Conservation (phyloP, 2,888 invertebrate genomes). For the Volucella inanis region DNA sequence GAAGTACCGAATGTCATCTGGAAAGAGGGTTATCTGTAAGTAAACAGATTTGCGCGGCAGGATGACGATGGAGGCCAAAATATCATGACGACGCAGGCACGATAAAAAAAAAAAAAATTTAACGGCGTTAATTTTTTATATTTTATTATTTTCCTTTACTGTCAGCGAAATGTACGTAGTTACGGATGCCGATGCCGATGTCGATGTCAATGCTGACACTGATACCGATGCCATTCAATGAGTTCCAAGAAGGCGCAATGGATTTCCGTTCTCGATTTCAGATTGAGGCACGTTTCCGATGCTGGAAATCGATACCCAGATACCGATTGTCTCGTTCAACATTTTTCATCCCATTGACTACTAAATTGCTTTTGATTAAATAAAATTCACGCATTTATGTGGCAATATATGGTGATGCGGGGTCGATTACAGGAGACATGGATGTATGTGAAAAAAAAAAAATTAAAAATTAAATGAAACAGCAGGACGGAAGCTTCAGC, state of each 20-base stretch:
- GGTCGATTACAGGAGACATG: slow-evolving; percentile 14
- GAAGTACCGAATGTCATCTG: neutral
- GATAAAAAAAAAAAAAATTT: slow-evolving; percentile 37
- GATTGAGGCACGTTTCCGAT: slow-evolving; percentile 40
- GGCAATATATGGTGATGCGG: slow-evolving; percentile 24
- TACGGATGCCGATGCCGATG: neutral
- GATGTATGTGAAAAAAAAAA: slow-evolving; percentile 4
- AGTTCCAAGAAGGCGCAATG: neutral
- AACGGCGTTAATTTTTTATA: neutral
- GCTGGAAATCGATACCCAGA: neutral
- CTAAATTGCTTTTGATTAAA: slow-evolving; percentile 54
- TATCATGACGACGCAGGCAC: slow-evolving; percentile 18
- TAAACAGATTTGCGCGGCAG: neutral
- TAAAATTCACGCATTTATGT: slow-evolving; percentile 28
- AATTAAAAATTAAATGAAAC: neutral
- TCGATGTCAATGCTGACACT: neutral
- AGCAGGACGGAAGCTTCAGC: neutral
- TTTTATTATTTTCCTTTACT: slow-evolving; percentile 29
- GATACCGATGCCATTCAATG: neutral
- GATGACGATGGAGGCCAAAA: neutral
- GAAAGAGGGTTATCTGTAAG: neutral
- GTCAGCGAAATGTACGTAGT: slow-evolving; percentile 44
- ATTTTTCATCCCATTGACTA: slow-evolving; percentile 48
- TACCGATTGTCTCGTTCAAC: slow-evolving; percentile 14
- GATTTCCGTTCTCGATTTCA: slow-evolving; percentile 15